These are phyloP conservation scores for Hesperophylax magnus DNA, from an alignment of 1,140 invertebrate genomes.

Conservation along the genomic window DNA sequence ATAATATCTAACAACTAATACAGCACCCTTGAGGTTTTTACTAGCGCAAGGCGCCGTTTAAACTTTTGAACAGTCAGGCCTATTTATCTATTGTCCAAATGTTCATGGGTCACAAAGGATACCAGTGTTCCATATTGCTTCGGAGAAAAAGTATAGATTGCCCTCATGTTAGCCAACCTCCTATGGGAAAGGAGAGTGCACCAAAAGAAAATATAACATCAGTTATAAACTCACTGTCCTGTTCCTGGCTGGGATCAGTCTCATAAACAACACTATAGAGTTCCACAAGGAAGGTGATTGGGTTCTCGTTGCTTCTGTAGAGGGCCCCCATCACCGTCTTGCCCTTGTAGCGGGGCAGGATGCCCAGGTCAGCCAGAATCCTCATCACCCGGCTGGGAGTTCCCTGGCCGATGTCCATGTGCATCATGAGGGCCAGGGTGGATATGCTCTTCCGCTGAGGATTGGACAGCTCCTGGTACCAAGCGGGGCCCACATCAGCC, in stretches of 20 bases:
- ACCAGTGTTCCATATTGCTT: too few species aligned
- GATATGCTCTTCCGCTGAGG: constrained; percentile 2
- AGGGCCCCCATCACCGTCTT: not conserved
- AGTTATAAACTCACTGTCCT: constrained; percentile 10
- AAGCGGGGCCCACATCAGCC: constrained; percentile 5
- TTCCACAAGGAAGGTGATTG: constrained; percentile 17
- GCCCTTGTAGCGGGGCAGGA: constrained; percentile 13
- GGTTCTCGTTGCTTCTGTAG: constrained; percentile 24
- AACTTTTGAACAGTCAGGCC: too few species aligned
- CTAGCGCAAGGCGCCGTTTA: too few species aligned
- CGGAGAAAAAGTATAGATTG: too few species aligned
- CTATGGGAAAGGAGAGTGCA: too few species aligned
- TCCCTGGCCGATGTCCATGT: constrained; percentile 24
- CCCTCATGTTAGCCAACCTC: too few species aligned
- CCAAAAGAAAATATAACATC: too few species aligned
- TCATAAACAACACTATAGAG: constrained; percentile 22
- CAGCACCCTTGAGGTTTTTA: too few species aligned
- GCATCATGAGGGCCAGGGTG: constrained; percentile 3
- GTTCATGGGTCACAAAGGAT: too few species aligned
- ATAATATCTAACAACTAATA: too few species aligned
- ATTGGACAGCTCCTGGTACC: constrained; percentile 38
- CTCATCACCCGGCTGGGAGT: constrained; percentile 8
- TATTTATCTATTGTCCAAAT: too few species aligned
- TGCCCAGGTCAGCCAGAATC: constrained; percentile 13
- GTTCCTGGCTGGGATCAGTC: not conserved